These are phyloP conservation scores for Scaptomyza tumidula DNA, from an alignment of 2,888 invertebrate species.

Conservation along the genomic window DNA sequence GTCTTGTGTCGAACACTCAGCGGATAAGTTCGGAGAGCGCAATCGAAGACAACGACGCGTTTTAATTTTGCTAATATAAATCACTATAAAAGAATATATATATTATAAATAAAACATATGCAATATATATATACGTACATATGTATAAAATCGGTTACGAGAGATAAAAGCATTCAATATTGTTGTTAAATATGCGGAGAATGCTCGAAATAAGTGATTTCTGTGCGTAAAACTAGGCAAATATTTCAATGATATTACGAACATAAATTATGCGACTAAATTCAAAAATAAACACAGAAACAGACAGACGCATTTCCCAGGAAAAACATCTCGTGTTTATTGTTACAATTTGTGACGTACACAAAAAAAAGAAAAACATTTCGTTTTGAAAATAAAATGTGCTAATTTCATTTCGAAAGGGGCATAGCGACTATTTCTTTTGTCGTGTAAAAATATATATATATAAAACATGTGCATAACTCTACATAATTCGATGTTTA, in stretches of 20 bases:
- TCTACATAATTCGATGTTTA: conserved; percentile 24
- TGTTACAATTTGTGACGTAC: conserved; percentile 46
- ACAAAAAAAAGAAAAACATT: conserved; percentile 4
- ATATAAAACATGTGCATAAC: conserved; percentile 23
- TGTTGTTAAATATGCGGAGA: conserved; percentile 64
- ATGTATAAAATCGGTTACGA: conserved; percentile 16
- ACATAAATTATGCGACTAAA: conserved; percentile 39
- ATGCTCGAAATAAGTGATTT: conserved; percentile 42
- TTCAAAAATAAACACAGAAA: conserved; percentile 34
- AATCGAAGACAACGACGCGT: conserved; percentile 67
- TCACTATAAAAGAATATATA: conserved; percentile 10
- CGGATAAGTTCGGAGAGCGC: conserved; percentile 57
- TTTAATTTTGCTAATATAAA: neutral
- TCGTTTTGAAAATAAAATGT: conserved; percentile 1
- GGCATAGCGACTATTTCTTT: neutral
- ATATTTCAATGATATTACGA: conserved; percentile 35
- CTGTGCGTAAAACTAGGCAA: conserved; percentile 50
- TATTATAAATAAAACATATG: conserved; percentile 9
- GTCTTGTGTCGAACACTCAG: conserved; percentile 81
- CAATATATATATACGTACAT: too few species aligned
- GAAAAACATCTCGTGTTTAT: conserved; percentile 20
- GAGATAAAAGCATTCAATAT: conserved; percentile 53
- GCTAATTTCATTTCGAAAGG: conserved; percentile 23
- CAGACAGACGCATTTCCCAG: conserved; percentile 14
- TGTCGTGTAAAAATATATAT: conserved; percentile 4